Conservation (phyloP, 2,888 invertebrate genomes). For the Eupsilia transversa region DNA sequence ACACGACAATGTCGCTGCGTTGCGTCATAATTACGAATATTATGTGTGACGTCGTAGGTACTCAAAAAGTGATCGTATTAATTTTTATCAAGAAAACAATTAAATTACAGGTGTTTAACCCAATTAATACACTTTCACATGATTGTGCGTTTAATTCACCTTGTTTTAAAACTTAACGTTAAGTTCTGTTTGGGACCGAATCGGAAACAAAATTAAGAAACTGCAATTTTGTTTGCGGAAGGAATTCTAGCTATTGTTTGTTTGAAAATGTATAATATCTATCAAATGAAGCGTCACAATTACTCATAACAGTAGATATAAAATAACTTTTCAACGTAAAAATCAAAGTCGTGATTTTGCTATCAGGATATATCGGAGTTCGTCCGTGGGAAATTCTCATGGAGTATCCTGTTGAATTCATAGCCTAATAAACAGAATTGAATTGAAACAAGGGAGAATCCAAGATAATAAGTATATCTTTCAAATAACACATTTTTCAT, state of each 20-base stretch:
- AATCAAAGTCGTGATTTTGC: slow-evolving; percentile 9
- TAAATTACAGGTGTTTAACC: slow-evolving; percentile 25
- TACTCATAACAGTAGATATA: not conserved
- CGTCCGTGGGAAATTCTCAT: slow-evolving; percentile 4
- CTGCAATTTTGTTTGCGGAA: not conserved
- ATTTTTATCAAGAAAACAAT: slow-evolving; percentile 35
- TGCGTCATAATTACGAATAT: slow-evolving; percentile 65
- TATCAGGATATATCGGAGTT: not conserved
- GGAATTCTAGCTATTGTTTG: not conserved
- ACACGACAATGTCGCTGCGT: slow-evolving; percentile 56
- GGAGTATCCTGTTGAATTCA: slow-evolving; percentile 21
- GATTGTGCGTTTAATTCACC: slow-evolving; percentile 44
- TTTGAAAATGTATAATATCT: no score
- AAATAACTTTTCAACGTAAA: not conserved
- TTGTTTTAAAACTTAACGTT: slow-evolving; percentile 40
- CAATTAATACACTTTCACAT: slow-evolving; percentile 58
- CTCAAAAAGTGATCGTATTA: slow-evolving; percentile 41
- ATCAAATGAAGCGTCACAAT: not conserved
- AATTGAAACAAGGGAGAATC: slow-evolving; percentile 14
- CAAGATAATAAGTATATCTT: slow-evolving; percentile 2
- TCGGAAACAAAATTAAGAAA: slow-evolving; percentile 10
- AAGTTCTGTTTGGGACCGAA: slow-evolving; percentile 15
- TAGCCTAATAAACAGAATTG: not conserved
- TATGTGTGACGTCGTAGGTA: slow-evolving; percentile 64
- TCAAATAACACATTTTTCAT: not conserved